Conservation (phyloP, 37 sponge, comb jelly and placozoan species). For the Aplysina aerophoba region DNA sequence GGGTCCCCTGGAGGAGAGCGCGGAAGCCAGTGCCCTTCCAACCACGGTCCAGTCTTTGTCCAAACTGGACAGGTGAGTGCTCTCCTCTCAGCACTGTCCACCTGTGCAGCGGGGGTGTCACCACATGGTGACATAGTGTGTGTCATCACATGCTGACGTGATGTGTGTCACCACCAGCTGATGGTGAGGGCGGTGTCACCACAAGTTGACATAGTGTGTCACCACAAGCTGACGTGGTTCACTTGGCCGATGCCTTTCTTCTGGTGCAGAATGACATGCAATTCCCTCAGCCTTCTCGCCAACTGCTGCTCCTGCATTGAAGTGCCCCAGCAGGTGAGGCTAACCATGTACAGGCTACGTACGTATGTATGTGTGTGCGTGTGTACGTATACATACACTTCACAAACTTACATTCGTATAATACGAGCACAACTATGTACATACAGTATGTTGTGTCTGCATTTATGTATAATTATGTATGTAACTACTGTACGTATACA, state of each 20-base stretch:
- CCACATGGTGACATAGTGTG: constrained; percentile 23
- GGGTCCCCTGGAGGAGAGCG: not conserved
- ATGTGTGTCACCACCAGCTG: not conserved
- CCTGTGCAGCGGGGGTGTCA: not conserved
- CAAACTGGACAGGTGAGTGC: constrained; percentile 3
- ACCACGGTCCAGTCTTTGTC: not conserved
- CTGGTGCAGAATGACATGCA: constrained; percentile 56
- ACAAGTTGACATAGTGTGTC: constrained; percentile 25
- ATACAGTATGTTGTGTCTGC: too few relatives aligned
- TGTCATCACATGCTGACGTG: too few relatives aligned
- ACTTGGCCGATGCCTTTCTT: too few relatives aligned
- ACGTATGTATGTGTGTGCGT: constrained; percentile 41
- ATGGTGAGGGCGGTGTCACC: not conserved
- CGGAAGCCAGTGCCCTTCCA: not conserved
- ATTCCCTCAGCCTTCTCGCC: constrained; percentile 57
- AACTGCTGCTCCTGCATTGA: constrained; percentile 54
- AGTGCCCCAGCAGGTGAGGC: constrained; percentile 23
- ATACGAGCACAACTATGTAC: too few relatives aligned
- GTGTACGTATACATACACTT: not conserved
- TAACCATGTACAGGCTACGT: too few relatives aligned
- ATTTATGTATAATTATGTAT: too few relatives aligned
- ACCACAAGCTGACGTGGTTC: not conserved
- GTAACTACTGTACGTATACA: too few relatives aligned
- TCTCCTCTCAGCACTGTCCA: not conserved
- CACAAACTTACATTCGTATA: too few relatives aligned